Evolutionary conservation across 2,797 vertebrate genomes (phyloP).

Genomic region (Notolabrus celidotus): DNA sequence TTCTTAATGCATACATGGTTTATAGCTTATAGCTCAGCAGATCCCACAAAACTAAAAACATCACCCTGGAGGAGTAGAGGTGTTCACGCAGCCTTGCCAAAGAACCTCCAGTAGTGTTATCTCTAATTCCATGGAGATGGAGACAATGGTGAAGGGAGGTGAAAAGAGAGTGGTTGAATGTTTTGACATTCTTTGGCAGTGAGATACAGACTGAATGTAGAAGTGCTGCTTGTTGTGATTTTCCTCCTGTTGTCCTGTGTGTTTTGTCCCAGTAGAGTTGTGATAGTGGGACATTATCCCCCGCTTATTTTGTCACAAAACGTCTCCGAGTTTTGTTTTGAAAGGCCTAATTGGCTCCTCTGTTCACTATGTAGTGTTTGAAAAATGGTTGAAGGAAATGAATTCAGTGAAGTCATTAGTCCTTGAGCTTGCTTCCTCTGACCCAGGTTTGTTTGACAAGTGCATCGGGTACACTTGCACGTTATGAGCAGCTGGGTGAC

Average conservation of each 20-base stretch:
- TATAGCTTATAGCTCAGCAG: slow-evolving; percentile 30
- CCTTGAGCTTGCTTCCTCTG: slow-evolving; percentile 36
- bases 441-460: slow-evolving; percentile 58
- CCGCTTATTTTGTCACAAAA: slow-evolving; percentile 42
- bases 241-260: slow-evolving; percentile 17
- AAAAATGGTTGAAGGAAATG: slow-evolving; percentile 48
- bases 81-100: slow-evolving; percentile 23
- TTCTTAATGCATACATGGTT: slow-evolving; percentile 58
- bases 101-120: slow-evolving; percentile 69
- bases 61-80: slow-evolving; percentile 26
- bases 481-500: slow-evolving; percentile 38
- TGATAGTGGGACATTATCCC: slow-evolving; percentile 45
- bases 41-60: slow-evolving; percentile 26
- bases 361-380: slow-evolving; percentile 38
- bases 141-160: slow-evolving; percentile 64
- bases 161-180: slow-evolving; percentile 50
- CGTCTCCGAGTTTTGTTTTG: slow-evolving; percentile 49
- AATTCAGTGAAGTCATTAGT: slow-evolving; percentile 49
- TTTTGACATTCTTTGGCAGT: slow-evolving; percentile 76
- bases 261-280: slow-evolving; percentile 55
- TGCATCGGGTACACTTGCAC: slow-evolving; percentile 23
- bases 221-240: slow-evolving; percentile 53
- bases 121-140: slow-evolving; percentile 43
- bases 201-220: slow-evolving; percentile 47
- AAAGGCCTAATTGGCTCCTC: slow-evolving; percentile 39